Evolutionary conservation across 2,797 vertebrate species (phyloP).

Genomic region (Tapera naevia): DNA sequence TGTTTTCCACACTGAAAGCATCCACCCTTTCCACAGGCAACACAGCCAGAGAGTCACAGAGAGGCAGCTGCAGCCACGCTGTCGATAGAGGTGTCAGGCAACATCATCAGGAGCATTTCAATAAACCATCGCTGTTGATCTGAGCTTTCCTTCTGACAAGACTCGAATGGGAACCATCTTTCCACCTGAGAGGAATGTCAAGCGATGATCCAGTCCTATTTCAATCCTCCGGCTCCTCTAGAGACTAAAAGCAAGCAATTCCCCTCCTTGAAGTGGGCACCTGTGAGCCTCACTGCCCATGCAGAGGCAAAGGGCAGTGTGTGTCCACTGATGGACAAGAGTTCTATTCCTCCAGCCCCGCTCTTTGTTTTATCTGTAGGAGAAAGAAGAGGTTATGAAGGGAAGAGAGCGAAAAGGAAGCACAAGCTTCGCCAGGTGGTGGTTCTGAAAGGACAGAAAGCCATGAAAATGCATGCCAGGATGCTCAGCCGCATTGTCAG

Average conservation of each 20-base stretch:
- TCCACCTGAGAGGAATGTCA: neutral
- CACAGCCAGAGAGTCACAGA: fast-evolving
- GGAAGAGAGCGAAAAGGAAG: neutral
- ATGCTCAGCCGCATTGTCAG: fast-evolving
- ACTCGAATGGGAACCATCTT: neutral
- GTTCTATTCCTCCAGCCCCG: neutral
- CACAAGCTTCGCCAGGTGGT: neutral
- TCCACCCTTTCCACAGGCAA: neutral
- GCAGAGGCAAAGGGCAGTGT: neutral
- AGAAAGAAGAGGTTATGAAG: neutral
- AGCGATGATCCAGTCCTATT: neutral
- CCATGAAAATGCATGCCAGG: neutral
- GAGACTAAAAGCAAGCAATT: neutral
- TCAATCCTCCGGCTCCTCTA: neutral
- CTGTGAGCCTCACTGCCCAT: neutral
- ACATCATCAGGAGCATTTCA: neutral
- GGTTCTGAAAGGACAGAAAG: neutral
- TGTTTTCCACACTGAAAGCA: neutral
- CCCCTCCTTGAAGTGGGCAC: neutral
- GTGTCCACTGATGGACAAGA: fast-evolving
- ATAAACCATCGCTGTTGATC: neutral
- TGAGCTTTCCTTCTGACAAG: neutral
- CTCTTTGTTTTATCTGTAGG: neutral
- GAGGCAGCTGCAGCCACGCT: fast-evolving
- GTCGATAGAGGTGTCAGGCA: neutral